Evolutionary conservation across 2,113 vertebrate genomes (phyloP).

Genomic region (Heterochromis multidens): DNA sequence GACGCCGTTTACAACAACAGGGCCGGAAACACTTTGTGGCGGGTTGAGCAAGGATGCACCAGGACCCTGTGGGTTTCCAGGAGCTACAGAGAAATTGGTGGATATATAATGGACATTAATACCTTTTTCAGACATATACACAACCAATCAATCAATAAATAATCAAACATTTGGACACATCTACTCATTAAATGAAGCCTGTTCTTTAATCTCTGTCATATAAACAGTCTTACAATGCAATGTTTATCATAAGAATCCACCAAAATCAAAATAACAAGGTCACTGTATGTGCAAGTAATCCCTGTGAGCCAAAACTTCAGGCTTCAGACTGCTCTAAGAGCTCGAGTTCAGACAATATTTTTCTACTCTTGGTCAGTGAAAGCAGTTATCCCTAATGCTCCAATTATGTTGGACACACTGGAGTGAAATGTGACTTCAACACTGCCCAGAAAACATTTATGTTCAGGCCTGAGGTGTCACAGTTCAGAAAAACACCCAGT

Average conservation of each 20-base stretch:
- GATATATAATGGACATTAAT: background rate
- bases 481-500: background rate
- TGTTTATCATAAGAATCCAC: background rate
- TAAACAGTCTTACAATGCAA: no score
- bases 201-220: background rate
- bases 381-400: background rate
- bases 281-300: background rate
- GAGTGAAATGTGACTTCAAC: background rate
- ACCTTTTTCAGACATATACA: background rate
- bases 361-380: background rate
- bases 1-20: conserved; percentile 83
- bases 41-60: conserved; percentile 11
- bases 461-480: background rate
- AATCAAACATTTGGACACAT: background rate
- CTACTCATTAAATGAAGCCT: background rate
- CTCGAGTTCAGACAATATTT: accelerated
- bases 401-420: background rate
- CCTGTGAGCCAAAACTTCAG: background rate
- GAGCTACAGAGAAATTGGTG: background rate
- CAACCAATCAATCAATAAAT: no score
- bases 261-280: background rate
- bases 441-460: background rate
- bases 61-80: conserved; percentile 3
- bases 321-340: background rate
- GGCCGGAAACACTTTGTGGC: conserved; percentile 26